These are phyloP conservation scores for Linnaemya tessellans DNA, from an alignment of 2,888 invertebrate genomes.

Conservation along the genomic window DNA sequence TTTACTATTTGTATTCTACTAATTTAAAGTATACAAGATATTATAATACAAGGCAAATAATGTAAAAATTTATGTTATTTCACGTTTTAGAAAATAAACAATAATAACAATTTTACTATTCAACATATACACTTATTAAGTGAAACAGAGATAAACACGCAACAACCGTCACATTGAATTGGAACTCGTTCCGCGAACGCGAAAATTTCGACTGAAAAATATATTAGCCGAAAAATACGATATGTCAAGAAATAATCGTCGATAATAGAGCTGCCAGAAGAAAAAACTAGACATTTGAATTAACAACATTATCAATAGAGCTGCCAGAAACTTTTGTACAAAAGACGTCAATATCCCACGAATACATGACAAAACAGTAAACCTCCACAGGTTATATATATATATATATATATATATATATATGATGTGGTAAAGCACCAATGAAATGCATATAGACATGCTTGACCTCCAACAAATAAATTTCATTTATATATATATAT, in stretches of 20 bases:
- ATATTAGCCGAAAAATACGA: conserved; percentile 30
- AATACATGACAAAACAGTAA: too few species aligned
- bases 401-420: too few species aligned
- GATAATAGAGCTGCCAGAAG: neutral
- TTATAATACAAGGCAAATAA: neutral
- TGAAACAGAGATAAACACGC: neutral
- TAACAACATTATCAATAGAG: too few species aligned
- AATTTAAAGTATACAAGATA: neutral
- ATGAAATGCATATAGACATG: too few species aligned
- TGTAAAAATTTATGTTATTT: neutral
- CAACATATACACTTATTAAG: conserved; percentile 38
- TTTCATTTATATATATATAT: too few species aligned
- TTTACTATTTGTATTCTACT: neutral
- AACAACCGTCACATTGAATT: neutral
- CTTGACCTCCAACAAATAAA: too few species aligned
- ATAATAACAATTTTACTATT: conserved; percentile 18
- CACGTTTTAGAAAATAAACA: neutral
- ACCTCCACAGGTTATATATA: too few species aligned
- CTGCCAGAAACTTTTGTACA: neutral
- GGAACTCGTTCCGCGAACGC: conserved; percentile 59
- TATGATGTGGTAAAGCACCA: too few species aligned
- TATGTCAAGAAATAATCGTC: conserved; percentile 31
- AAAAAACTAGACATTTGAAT: too few species aligned
- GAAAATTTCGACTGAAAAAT: conserved; percentile 55
- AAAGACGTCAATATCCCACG: too few species aligned